These are phyloP conservation scores for Macaria notata DNA, from an alignment of 2,888 invertebrate species.

Conservation along the genomic window DNA sequence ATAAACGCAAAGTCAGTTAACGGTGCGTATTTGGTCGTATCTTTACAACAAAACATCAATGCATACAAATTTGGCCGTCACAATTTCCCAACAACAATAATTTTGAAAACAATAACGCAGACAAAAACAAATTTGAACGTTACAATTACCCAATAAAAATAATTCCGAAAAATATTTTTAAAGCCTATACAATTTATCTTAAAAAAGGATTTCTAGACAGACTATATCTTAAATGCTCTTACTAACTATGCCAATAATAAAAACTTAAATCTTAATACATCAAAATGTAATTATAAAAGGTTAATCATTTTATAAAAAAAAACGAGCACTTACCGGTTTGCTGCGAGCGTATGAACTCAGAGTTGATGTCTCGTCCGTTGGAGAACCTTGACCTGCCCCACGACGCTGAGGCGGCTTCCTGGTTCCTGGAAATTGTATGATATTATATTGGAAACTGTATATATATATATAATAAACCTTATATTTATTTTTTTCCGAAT, in stretches of 20 bases:
- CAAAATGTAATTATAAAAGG: background rate
- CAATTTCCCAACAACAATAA: background rate
- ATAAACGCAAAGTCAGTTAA: too few relatives aligned
- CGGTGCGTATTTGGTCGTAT: too few relatives aligned
- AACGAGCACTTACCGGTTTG: constrained; percentile 48
- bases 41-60: too few relatives aligned
- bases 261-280: too few relatives aligned
- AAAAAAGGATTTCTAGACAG: too few relatives aligned
- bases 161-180: too few relatives aligned
- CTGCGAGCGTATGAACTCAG: constrained; percentile 71
- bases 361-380: constrained; percentile 69
- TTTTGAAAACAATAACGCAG: constrained; percentile 4
- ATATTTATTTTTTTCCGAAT: too few relatives aligned
- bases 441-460: too few relatives aligned
- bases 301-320: background rate
- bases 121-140: background rate
- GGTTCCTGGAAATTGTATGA: constrained; percentile 41
- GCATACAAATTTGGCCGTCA: background rate
- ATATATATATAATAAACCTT: too few relatives aligned
- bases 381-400: constrained; percentile 73
- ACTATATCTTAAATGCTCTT: too few relatives aligned
- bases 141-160: background rate
- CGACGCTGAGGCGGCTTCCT: constrained; percentile 43
- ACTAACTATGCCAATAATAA: too few relatives aligned
- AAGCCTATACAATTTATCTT: too few relatives aligned